Base-by-base conservation (phyloP, 2,888 invertebrate species). In the Copidosoma aretas region DNA sequence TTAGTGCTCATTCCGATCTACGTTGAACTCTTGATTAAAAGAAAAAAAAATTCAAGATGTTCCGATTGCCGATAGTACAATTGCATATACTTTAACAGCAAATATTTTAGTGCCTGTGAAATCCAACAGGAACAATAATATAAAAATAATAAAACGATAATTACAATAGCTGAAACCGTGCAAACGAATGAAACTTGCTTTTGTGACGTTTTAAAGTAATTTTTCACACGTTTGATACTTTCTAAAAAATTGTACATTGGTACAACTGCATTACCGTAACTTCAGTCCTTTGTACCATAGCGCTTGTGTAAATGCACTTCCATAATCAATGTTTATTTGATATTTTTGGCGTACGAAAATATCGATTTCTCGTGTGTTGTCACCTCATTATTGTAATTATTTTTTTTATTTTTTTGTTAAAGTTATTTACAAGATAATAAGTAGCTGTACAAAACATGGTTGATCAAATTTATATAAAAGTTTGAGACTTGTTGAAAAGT, bases 11-110 rank as follows among this genome's bases (percentile, higher is more conserved):
- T 71, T 71, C 69, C 69, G 64, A 64, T 67, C 56, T 52, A 60
- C 17, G 5, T 64, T 67, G 64, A 71, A 71, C 58, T 71, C 71
- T 71, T 71, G 64, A 56, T 46, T 69, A 25, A 46, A 46, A 46
- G 43, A 46, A 46, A 46, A 46, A 41, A 67, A 71, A 69, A 52
- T 67, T 67, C 64, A 67, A 69, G 67, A 71, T 46, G 53, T 39
- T 69, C 67, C 62, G 67, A 59, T 64, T 51, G 46, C 43, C 51
- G 70, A 24, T 60, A 58, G 63, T 73, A 73, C 66, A n/a, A 32
- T 32, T 32, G 32, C 32, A 32, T 32, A 5, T 32, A 77, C 73
- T 75, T 66, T 60, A 74, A 64, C 66, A 67, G 70, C 60, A 65
- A 61, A 66, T 46, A 25, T 59, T 22, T 61, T 64, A 61, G 19